phyloP scores from a whole-genome alignment of 2,888 invertebrate species.

The Agrochola circellaris region DNA sequence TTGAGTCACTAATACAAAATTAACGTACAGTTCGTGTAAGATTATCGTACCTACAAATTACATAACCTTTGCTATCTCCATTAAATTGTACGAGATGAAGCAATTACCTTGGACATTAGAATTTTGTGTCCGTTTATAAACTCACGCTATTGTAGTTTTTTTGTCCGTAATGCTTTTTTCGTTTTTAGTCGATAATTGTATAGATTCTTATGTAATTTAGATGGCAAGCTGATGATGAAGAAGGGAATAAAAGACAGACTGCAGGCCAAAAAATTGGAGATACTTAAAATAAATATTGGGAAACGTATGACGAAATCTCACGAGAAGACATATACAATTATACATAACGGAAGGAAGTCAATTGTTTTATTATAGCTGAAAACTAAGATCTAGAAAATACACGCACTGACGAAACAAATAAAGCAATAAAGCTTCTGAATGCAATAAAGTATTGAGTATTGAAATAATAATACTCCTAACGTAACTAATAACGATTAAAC shows the following conservation, averaged over 20 bases:
- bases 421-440: no score
- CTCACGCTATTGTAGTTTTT: slow-evolving; percentile 35
- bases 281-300: not conserved
- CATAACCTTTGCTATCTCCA: slow-evolving; percentile 29
- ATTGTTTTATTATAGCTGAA: not conserved
- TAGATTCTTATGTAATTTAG: not conserved
- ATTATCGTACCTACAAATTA: slow-evolving; percentile 16
- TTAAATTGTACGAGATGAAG: slow-evolving; percentile 37
- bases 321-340: not conserved
- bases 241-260: not conserved
- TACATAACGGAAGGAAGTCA: not conserved
- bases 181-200: slow-evolving; percentile 37
- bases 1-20: slow-evolving; percentile 21
- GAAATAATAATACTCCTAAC: not conserved
- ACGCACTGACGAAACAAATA: not conserved
- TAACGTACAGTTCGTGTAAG: slow-evolving; percentile 1
- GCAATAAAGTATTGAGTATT: no score
- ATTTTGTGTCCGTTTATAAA: slow-evolving; percentile 35
- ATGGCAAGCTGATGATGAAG: not conserved
- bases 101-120: slow-evolving; percentile 48
- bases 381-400: not conserved
- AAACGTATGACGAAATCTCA: not conserved
- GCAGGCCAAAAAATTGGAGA: not conserved
- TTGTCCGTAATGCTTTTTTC: slow-evolving; percentile 37
- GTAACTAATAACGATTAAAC: not conserved